Evolutionary conservation across 2,888 invertebrate genomes (phyloP).

Genomic region (Halictus quadricinctus): DNA sequence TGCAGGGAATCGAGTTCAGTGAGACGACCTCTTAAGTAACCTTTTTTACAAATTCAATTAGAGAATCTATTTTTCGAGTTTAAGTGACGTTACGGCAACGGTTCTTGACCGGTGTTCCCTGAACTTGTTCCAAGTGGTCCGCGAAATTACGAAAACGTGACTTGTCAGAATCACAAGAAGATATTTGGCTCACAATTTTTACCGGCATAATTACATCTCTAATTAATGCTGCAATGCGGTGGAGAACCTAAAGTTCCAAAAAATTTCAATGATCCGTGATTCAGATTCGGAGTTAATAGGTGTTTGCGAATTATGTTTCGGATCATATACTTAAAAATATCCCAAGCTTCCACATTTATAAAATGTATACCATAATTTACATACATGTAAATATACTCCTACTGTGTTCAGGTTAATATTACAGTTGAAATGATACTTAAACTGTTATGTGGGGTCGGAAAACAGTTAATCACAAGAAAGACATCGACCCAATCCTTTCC

Average conservation of each 20-base stretch:
- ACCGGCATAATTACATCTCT: not conserved
- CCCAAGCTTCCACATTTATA: too few relatives aligned
- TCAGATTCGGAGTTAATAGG: not conserved
- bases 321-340: too few relatives aligned
- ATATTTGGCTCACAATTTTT: too few relatives aligned
- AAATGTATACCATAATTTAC: too few relatives aligned
- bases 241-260: not conserved
- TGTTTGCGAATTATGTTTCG: not conserved
- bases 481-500: not conserved
- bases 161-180: too few relatives aligned
- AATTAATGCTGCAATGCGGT: not conserved
- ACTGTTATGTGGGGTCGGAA: not conserved
- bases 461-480: not conserved
- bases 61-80: not conserved
- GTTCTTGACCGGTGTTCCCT: not conserved
- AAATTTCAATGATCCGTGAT: not conserved
- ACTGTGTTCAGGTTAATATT: not conserved
- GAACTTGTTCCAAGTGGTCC: too few relatives aligned
- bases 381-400: not conserved
- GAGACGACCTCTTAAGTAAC: constrained; percentile 4
- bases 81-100: not conserved
- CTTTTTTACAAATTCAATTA: not conserved
- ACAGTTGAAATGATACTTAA: not conserved
- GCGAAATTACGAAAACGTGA: too few relatives aligned
- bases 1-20: not conserved